Percentiles rank a stretch among this genome's conserved stretches.
These are phyloP conservation scores for Blera fallax DNA, from an alignment of 2,888 invertebrate genomes.

Conservation along the genomic window DNA sequence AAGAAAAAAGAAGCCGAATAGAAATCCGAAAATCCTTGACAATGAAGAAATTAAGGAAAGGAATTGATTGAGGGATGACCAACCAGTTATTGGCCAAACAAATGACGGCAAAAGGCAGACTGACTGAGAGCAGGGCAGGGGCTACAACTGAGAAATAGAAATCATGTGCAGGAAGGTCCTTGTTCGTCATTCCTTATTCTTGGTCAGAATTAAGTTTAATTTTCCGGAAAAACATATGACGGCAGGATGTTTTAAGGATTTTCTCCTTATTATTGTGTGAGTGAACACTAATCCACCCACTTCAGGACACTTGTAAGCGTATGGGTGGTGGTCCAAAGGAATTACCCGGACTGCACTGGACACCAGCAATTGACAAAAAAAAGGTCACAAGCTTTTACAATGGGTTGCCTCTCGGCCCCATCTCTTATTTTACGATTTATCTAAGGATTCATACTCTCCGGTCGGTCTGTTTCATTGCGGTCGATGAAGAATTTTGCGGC, in stretches of 20 bases:
- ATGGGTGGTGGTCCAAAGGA: constrained; percentile 1
- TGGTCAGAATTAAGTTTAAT: constrained; percentile 77
- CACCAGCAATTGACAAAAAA: constrained; percentile 41
- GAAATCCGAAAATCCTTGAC: constrained; percentile 42
- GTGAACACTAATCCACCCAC: constrained; percentile 56
- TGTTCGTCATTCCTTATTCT: constrained; percentile 31
- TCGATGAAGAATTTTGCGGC: constrained; percentile 53
- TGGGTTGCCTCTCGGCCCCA: constrained; percentile 17
- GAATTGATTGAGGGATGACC: constrained; percentile 57
- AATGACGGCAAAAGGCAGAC: constrained; percentile 14
- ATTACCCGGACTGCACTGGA: constrained; percentile 28
- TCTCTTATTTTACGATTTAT: constrained; percentile 67
- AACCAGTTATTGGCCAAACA: constrained; percentile 30
- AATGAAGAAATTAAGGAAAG: constrained; percentile 59
- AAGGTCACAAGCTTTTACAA: constrained; percentile 53
- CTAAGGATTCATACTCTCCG: constrained; percentile 59
- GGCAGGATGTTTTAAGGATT: constrained; percentile 73
- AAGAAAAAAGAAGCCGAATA: constrained; percentile 1
- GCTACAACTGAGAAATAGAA: constrained; percentile 1
- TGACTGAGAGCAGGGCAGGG: background rate
- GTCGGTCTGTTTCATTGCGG: constrained; percentile 59
- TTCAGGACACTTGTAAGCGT: constrained; percentile 24
- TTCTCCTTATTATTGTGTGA: constrained; percentile 48
- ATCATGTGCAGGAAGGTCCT: constrained; percentile 39
- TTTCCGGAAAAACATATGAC: constrained; percentile 77